Conservation (phyloP, 2,113 vertebrate species). For the Gasterosteus nipponicus region DNA sequence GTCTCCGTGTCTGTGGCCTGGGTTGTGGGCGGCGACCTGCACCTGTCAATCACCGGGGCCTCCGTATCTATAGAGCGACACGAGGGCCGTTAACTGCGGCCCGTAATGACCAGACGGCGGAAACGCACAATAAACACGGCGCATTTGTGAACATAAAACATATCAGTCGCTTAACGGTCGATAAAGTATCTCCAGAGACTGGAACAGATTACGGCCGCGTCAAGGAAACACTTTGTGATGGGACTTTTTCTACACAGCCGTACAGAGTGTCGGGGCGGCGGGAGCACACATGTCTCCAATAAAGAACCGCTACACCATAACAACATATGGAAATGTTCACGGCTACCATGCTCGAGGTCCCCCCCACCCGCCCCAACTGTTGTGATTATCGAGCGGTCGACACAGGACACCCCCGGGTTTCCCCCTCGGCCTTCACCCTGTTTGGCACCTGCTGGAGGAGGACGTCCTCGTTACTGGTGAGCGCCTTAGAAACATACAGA, state of each 20-base stretch:
- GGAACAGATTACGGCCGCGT: neutral
- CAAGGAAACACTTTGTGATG: conserved; percentile 1
- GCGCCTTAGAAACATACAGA: too few relatives aligned
- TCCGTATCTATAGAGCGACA: conserved; percentile 86
- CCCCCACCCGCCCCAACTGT: conserved; percentile 50
- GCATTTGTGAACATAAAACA: conserved; percentile 8
- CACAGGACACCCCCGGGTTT: conserved; percentile 62
- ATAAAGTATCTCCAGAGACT: conserved; percentile 3
- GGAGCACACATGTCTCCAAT: conserved; percentile 73
- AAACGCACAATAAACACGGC: neutral
- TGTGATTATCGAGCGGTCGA: conserved; percentile 68
- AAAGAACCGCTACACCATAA: conserved; percentile 63
- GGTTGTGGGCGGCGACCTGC: conserved; percentile 89
- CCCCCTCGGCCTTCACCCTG: conserved; percentile 37
- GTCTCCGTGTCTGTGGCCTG: conserved; percentile 83
- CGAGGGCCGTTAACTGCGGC: neutral
- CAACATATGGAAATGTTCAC: conserved; percentile 78
- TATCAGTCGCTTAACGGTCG: neutral
- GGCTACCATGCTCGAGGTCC: conserved; percentile 67
- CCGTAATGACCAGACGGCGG: neutral
- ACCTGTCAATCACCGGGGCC: conserved; percentile 93
- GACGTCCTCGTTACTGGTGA: neutral
- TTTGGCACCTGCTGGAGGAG: conserved; percentile 55
- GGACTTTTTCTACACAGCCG: conserved; percentile 32
- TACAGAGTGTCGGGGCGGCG: conserved; percentile 49